These are phyloP conservation scores for Parthenolecanium corni DNA, from an alignment of 2,888 invertebrate species.

Conservation along the genomic window DNA sequence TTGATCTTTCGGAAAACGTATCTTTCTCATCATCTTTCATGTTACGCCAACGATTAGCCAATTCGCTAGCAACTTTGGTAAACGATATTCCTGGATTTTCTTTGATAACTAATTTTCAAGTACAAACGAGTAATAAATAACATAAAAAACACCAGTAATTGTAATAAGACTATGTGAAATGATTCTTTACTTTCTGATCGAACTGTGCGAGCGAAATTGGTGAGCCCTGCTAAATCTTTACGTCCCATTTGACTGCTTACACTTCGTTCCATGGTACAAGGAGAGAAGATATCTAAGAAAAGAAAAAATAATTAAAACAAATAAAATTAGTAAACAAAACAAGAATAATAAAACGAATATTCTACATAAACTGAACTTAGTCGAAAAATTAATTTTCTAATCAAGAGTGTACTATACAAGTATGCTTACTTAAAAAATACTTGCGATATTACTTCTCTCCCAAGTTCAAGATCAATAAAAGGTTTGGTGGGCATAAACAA, in stretches of 20 bases:
- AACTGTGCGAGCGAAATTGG: slow-evolving; percentile 38
- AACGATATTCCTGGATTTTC: slow-evolving; percentile 35
- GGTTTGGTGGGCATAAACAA: too few relatives aligned
- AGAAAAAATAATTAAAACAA: not conserved
- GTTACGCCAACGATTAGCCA: slow-evolving; percentile 39
- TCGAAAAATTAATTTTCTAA: too few relatives aligned
- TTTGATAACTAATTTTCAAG: slow-evolving; percentile 32
- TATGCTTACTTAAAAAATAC: too few relatives aligned
- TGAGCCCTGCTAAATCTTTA: slow-evolving; percentile 36
- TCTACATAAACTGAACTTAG: not conserved
- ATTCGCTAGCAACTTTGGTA: slow-evolving; percentile 38
- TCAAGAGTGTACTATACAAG: too few relatives aligned
- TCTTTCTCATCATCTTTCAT: slow-evolving; percentile 39
- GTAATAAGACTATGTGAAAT: not conserved
- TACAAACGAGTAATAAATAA: slow-evolving; percentile 7
- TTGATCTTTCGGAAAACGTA: slow-evolving; percentile 36
- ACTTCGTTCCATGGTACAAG: slow-evolving; percentile 32
- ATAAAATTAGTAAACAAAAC: not conserved
- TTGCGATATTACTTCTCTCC: too few relatives aligned
- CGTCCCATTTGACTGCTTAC: slow-evolving; percentile 36
- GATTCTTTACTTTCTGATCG: slow-evolving; percentile 37
- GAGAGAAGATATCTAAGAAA: not conserved
- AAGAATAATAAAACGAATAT: not conserved
- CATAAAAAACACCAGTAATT: not conserved
- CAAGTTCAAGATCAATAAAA: too few relatives aligned